A percentile compares a stretch with the other conserved stretches of the same genome.
phyloP scores from a whole-genome alignment of 2,113 vertebrate species.

The Melospiza georgiana region DNA sequence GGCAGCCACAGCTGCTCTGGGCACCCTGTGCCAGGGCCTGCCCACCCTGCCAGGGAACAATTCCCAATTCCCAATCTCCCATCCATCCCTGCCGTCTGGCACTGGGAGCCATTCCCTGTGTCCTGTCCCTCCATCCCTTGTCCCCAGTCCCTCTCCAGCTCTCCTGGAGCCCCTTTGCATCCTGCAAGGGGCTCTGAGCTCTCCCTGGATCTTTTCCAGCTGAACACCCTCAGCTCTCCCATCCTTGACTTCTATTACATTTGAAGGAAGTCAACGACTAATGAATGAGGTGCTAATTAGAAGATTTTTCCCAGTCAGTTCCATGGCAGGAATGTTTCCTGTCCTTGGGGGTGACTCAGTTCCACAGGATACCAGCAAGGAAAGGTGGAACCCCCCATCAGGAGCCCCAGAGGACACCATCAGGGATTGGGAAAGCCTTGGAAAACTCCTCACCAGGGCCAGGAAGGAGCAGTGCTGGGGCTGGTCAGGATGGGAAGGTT shows the following conservation, averaged over 20 bases:
- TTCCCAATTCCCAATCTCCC: not conserved
- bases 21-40: not conserved
- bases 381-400: accelerated
- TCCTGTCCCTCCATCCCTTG: not conserved
- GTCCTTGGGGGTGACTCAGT: accelerated
- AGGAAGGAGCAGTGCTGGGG: not conserved
- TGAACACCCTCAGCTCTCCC: not conserved
- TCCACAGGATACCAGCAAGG: not conserved
- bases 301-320: not conserved
- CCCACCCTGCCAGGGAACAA: not conserved
- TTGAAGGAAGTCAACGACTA: not conserved
- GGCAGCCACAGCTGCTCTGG: not conserved
- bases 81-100: not conserved
- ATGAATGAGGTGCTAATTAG: not conserved
- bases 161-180: not conserved
- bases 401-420: accelerated
- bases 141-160: not conserved
- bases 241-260: too few species aligned
- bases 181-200: not conserved
- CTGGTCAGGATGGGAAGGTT: not conserved
- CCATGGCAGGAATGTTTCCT: not conserved
- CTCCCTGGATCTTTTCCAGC: not conserved
- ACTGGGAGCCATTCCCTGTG: not conserved
- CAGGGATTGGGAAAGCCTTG: not conserved
- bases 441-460: not conserved